Evolutionary conservation across 2,888 invertebrate genomes (phyloP).

Genomic region (Hofmannophila pseudospretella): DNA sequence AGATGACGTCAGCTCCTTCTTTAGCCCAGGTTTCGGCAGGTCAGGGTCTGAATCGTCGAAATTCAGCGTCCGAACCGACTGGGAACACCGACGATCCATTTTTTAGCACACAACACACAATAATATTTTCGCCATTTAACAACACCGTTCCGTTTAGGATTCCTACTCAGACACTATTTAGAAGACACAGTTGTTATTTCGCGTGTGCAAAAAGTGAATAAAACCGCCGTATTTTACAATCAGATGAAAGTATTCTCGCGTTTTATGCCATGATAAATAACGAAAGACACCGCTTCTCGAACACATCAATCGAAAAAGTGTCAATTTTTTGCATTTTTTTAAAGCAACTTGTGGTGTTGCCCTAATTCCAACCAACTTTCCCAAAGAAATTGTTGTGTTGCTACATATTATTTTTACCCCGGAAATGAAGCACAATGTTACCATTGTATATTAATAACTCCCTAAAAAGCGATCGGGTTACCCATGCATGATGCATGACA

Average conservation of each 20-base stretch:
- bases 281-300: slow-evolving; percentile 47
- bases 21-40: slow-evolving; percentile 57
- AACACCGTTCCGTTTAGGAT: slow-evolving; percentile 31
- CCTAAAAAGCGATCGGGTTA: too few species aligned
- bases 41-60: slow-evolving; percentile 85
- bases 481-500: too few species aligned
- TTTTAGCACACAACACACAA: slow-evolving; percentile 59
- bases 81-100: slow-evolving; percentile 79
- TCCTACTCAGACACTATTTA: slow-evolving; percentile 27
- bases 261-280: slow-evolving; percentile 53
- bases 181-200: slow-evolving; percentile 29
- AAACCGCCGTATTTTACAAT: slow-evolving; percentile 21
- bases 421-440: too few species aligned
- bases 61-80: slow-evolving; percentile 86
- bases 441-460: too few species aligned
- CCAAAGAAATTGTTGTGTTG: not conserved
- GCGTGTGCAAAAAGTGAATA: slow-evolving; percentile 21
- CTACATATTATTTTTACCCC: not conserved
- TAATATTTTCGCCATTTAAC: slow-evolving; percentile 62
- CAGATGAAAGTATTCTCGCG: slow-evolving; percentile 32
- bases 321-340: slow-evolving; percentile 46
- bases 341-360: not conserved
- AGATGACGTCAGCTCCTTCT: slow-evolving; percentile 54
- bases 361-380: not conserved
- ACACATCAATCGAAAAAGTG: slow-evolving; percentile 48